Evolutionary conservation across 2,113 vertebrate genomes (phyloP), one percentile per base, ranked within the genome.

Genomic region (Otus sunia): DNA sequence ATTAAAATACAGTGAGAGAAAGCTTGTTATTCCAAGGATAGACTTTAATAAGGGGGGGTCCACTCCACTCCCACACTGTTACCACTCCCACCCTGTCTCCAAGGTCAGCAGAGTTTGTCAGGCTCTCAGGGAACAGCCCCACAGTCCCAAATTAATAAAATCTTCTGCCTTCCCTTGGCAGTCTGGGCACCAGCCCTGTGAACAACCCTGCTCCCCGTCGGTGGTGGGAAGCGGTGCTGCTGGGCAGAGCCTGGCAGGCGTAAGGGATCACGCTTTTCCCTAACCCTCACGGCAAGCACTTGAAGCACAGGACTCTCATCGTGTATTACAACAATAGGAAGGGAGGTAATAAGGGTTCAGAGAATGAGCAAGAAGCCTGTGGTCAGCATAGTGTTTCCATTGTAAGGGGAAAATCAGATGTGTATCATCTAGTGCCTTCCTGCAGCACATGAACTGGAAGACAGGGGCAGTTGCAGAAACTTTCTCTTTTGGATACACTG

Each of bases 171-270:
- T 25, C 17, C 29, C 30, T 11, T 0, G 1, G 36, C 3, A n/a
- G 27, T 5, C 5, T 11, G 26, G 4, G 10, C 12, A 17, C 32
- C 27, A 20, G 45, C 26, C 3, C 47, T 0, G 0, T 29, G 12
- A 6, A 6, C 41, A 12, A 9, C 1, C 6, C 30, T 1, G 3
- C 11, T 14, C 1, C 37, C 45, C 26, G 15, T 11, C 15, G 2
- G 52, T 3, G 0, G 5, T 0, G 13, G 22, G 30, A 15, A 39
- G 29, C 0, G 5, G 5, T 12, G 27, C 21, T 2, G 3, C 2
- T 0, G 0, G 32, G 64, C 30, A 34, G 5, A 4, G 49, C 41
- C 41, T 43, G 41, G 15, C 41, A 43, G 15, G 6, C 1, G 19
- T 4, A 26, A 25, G 9, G 32, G 6, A 37, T 8, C 6, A 0